phyloP scores from a whole-genome alignment of 2,888 invertebrate genomes.

The Caenorhabditis auriculariae region DNA sequence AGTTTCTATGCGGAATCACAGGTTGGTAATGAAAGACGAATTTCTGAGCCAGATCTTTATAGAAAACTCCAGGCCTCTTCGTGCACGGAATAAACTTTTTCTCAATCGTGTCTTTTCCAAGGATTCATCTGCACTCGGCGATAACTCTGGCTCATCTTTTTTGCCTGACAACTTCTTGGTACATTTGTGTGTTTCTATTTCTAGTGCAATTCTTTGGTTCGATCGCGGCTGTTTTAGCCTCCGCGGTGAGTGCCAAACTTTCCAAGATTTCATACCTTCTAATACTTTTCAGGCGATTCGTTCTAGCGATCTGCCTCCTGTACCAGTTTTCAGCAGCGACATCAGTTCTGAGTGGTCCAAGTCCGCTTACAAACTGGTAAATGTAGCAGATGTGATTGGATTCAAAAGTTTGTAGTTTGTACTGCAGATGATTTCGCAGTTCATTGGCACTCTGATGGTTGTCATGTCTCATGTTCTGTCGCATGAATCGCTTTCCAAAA shows the following conservation, averaged over 20 bases:
- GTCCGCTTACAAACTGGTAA: constrained; percentile 14
- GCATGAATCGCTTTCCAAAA: constrained; percentile 7
- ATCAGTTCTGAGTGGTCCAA: constrained; percentile 18
- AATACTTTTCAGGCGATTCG: too few relatives aligned
- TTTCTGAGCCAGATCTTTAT: too few relatives aligned
- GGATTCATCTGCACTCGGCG: constrained; percentile 30
- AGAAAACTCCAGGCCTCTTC: too few relatives aligned
- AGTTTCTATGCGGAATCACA: too few relatives aligned
- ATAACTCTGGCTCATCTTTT: constrained; percentile 34
- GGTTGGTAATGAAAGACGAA: too few relatives aligned
- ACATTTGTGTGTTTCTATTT: constrained; percentile 21
- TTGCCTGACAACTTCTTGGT: constrained; percentile 36
- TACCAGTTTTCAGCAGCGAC: constrained; percentile 17
- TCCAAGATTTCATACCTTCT: too few relatives aligned
- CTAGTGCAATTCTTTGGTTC: constrained; percentile 15
- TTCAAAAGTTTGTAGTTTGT: neutral
- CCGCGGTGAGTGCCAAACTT: constrained; percentile 8
- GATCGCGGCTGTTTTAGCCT: constrained; percentile 10
- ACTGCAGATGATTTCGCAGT: constrained; percentile 23
- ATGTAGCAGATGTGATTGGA: too few relatives aligned
- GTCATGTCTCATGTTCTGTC: constrained; percentile 20
- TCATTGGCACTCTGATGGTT: constrained; percentile 26
- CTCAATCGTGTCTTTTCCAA: too few relatives aligned
- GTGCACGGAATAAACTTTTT: too few relatives aligned
- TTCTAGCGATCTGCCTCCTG: constrained; percentile 13